These are phyloP conservation scores for Delphinapterus leucas DNA, from an alignment of 2,113 vertebrate species.

Conservation along the genomic window DNA sequence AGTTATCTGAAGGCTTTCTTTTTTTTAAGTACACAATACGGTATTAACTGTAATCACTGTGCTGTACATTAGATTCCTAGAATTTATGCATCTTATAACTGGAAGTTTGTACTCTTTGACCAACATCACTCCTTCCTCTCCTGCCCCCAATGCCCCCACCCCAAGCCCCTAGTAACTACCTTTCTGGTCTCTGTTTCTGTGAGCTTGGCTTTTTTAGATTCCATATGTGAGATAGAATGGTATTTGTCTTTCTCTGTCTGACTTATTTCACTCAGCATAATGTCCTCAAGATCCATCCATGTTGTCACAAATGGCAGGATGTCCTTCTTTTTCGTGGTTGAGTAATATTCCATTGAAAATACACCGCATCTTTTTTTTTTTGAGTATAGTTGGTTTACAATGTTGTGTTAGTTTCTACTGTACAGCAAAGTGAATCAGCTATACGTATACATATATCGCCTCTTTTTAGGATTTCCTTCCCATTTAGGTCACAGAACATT, in stretches of 20 bases:
- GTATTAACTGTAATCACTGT: background rate
- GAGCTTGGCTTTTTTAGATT: background rate
- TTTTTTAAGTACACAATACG: background rate
- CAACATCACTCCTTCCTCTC: background rate
- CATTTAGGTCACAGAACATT: too few species aligned
- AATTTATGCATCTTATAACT: background rate
- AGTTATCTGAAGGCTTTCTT: background rate
- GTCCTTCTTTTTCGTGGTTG: too few species aligned
- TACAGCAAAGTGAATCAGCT: too few species aligned
- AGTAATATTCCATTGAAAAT: too few species aligned
- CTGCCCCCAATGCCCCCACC: background rate
- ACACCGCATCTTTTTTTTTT: too few species aligned
- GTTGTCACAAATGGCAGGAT: too few species aligned
- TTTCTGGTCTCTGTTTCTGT: background rate
- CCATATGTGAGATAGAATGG: background rate
- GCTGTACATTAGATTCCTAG: background rate
- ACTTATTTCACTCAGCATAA: too few species aligned
- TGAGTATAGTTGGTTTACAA: too few species aligned
- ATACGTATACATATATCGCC: too few species aligned
- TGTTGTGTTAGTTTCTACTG: too few species aligned
- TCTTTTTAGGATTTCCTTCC: too few species aligned
- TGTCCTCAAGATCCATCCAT: too few species aligned
- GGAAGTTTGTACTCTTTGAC: background rate
- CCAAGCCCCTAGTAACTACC: background rate
- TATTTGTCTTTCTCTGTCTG: background rate